Evolutionary conservation across 2,113 vertebrate species (phyloP), one percentile per base, ranked within the genome.

Genomic region (Centropristis striata): DNA sequence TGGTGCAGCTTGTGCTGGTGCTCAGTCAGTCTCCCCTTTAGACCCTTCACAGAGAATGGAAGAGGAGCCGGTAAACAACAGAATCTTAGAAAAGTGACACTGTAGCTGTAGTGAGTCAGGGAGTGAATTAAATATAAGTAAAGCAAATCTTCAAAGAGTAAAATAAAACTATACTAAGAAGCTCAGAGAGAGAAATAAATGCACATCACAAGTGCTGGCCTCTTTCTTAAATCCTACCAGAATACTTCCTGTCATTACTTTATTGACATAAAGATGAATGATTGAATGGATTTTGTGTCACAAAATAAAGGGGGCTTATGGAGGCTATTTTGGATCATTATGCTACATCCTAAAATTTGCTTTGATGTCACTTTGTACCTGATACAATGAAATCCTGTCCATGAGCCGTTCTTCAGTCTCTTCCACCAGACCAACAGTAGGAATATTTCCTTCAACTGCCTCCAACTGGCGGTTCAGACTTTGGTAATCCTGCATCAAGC

Each of bases 1-100:
- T 97, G 96, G 80, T 98, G 96, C 20, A 99, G 92, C 85, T 96
- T 97, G 84, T 97, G 96, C 44, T 99, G 98, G 71, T 96, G 86
- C 72, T 98, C 96, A 5, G 91, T 93, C 76, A 99, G 94, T 77
- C 91, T 95, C 46, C 94, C 94, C 89, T 96, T 97, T 78, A 99
- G 92, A 75, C 86, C 95, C 98, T 99, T 84, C 9, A n/a, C 21
- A 71, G 14, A 12, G 20, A 54, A 63, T 2, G n/a, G 27, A 69
- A 42, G 37, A 58, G 37, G 21, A 36, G 18, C 12, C 16, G 8
- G 10, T 8, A 20, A 14, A 39, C 18, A 51, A 23, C 18, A 6
- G 4, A 6, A 41, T 25, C 18, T 42, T 14, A 59, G 42, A 25
- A 36, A 55, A 44, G 44, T 46, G 12, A 28, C 1, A 16, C 18